A percentile compares a stretch with the other conserved stretches of the same genome.
phyloP scores from a whole-genome alignment of 2,797 vertebrate genomes.

The Anguilla anguilla region DNA sequence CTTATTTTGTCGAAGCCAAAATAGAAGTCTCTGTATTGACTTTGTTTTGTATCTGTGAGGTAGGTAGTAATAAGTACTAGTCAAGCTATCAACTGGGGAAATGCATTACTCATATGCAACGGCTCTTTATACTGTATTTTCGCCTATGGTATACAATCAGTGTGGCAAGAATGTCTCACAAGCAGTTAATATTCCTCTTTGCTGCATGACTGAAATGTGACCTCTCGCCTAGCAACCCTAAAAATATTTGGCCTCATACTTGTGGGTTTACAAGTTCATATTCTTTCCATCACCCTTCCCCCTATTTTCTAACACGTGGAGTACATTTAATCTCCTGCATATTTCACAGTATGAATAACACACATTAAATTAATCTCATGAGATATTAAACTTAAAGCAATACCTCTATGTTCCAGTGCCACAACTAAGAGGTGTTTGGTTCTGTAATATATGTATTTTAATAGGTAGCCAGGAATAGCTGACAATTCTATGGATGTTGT shows the following conservation, averaged over 20 bases:
- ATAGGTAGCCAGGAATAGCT: too few species aligned
- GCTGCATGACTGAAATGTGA: slow-evolving; percentile 31
- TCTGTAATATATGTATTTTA: background rate
- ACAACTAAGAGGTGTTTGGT: slow-evolving; percentile 48
- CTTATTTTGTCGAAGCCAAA: background rate
- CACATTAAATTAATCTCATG: slow-evolving; percentile 44
- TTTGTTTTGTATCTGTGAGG: background rate
- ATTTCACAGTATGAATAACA: slow-evolving; percentile 32
- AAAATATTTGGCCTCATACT: slow-evolving; percentile 48
- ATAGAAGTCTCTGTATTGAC: background rate
- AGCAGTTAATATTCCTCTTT: background rate
- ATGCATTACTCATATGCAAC: background rate
- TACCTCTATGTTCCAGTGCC: slow-evolving; percentile 36
- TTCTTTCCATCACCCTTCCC: slow-evolving; percentile 25
- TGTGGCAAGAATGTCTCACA: background rate
- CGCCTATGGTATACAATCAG: background rate
- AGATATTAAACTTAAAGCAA: slow-evolving; percentile 42
- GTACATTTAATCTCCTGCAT: slow-evolving; percentile 49
- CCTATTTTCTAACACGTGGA: slow-evolving; percentile 43
- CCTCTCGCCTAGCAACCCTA: slow-evolving; percentile 47
- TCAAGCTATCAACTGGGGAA: background rate
- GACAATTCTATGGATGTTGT: too few species aligned
- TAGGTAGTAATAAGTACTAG: background rate
- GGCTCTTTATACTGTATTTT: background rate
- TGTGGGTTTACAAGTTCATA: slow-evolving; percentile 37